These are phyloP conservation scores for Achatina immaculata DNA, from an alignment of 1,140 invertebrate genomes.

Conservation along the genomic window DNA sequence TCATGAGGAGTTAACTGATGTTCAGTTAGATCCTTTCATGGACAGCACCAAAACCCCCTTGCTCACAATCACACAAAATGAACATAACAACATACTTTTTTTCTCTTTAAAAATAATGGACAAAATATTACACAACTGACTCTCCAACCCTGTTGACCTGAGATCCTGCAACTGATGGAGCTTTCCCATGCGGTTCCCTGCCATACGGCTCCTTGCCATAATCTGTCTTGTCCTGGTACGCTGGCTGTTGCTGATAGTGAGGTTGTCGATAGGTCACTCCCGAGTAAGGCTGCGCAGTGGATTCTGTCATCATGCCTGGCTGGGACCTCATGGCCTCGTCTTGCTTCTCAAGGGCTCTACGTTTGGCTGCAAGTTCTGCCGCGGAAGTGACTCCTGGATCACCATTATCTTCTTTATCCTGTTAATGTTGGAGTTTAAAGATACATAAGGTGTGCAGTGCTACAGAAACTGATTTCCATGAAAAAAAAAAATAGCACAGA, in stretches of 20 bases:
- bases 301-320: conserved; percentile 10
- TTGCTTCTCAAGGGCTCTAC: conserved; percentile 28
- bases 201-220: neutral
- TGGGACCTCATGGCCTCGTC: conserved; percentile 34
- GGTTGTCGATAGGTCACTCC: neutral
- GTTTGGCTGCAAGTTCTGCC: conserved; percentile 13
- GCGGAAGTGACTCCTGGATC: conserved; percentile 33
- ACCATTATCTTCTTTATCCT: conserved; percentile 39
- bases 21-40: too few species aligned
- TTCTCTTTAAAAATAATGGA: neutral
- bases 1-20: too few species aligned
- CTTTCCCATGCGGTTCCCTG: neutral
- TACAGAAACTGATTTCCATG: neutral
- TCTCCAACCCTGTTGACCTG: conserved; percentile 28
- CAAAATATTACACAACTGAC: conserved; percentile 35
- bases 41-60: too few species aligned
- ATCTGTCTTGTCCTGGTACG: conserved; percentile 32
- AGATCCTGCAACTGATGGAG: conserved; percentile 3
- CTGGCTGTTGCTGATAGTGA: conserved; percentile 11
- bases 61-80: neutral
- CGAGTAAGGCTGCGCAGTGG: neutral
- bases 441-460: neutral
- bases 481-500: too few species aligned
- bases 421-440: neutral
- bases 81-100: too few species aligned